Evolutionary conservation across 2,888 invertebrate species (phyloP), one percentile per base, ranked within the genome.

Genomic region (Ormyrus nitidulus): DNA sequence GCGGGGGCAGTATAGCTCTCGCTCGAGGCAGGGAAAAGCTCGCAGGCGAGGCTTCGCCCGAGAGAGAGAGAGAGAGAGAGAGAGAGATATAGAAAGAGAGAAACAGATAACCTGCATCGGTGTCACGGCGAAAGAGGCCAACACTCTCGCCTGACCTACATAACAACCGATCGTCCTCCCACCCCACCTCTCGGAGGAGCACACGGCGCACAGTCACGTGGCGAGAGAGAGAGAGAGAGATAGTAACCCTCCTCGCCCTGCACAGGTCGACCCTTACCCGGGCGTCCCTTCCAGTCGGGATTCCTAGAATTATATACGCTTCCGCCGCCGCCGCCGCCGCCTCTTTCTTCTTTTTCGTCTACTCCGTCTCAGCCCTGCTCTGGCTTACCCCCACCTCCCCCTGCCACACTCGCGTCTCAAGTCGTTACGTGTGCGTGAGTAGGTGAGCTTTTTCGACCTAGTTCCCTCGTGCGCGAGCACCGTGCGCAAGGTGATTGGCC

Each of bases 101-200:
- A 82, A 85, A 84, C 72, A 84, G 86, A 87, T 86, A 89, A 88
- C 88, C 88, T 87, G 88, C 85, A 88, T 87, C 85, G 83, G 86
- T 89, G 89, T 89, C 89, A 89, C 86, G 89, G 89, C 88, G 77
- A 88, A 84, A 71, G 72, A 68, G 87, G 84, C 88, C 87, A 86
- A 87, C 86, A 89, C 86, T 89, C 89, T 88, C 88, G 83, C 83
- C 85, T 86, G 89, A 88, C 89, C 88, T 87, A 89, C 87, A 89
- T 88, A 83, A 51, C 65, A 51, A 56, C 66, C 70, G 61, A 61
- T 59, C 77, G 66, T n/a, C 65, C 19, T 46, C 58, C 13, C 69
- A 6, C 66, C 53, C 49, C 71, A 4, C 56, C 71, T 13, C 10
- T 6, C 68, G 5, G 1, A 19, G 19, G 19, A 19, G 10, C 44